phyloP scores from a whole-genome alignment of 2,113 vertebrate species.

The Lepus americanus region DNA sequence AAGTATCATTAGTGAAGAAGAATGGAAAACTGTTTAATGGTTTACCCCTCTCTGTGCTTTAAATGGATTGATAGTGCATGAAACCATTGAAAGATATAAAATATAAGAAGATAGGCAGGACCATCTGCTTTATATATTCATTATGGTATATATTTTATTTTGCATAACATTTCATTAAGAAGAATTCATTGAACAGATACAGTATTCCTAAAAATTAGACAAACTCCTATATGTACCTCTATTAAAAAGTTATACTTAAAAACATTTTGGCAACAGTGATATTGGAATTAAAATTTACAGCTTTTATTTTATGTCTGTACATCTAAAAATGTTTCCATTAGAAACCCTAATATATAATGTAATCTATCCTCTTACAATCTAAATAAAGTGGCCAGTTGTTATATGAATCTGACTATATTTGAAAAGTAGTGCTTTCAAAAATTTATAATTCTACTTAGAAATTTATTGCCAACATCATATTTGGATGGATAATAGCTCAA shows the following conservation, averaged over 20 bases:
- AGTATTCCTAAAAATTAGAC: background rate
- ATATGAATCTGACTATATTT: background rate
- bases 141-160: conserved; percentile 57
- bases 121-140: conserved; percentile 61
- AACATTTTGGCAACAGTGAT: conserved; percentile 29
- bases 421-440: background rate
- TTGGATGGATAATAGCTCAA: background rate
- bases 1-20: conserved; percentile 80
- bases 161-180: conserved; percentile 47
- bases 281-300: background rate
- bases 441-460: background rate
- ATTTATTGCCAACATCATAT: background rate
- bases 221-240: background rate
- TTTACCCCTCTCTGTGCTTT: conserved; percentile 66
- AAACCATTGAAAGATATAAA: conserved; percentile 65
- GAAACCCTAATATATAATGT: background rate
- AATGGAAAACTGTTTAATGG: conserved; percentile 76
- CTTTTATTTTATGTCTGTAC: background rate
- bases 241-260: conserved; percentile 21
- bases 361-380: background rate
- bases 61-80: conserved; percentile 70
- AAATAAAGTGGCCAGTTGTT: background rate
- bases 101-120: conserved; percentile 40
- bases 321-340: background rate
- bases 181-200: background rate